Evolutionary conservation across 2,888 invertebrate species (phyloP), one percentile per base, ranked within the genome.

Genomic region (Drosophila infuscata): DNA sequence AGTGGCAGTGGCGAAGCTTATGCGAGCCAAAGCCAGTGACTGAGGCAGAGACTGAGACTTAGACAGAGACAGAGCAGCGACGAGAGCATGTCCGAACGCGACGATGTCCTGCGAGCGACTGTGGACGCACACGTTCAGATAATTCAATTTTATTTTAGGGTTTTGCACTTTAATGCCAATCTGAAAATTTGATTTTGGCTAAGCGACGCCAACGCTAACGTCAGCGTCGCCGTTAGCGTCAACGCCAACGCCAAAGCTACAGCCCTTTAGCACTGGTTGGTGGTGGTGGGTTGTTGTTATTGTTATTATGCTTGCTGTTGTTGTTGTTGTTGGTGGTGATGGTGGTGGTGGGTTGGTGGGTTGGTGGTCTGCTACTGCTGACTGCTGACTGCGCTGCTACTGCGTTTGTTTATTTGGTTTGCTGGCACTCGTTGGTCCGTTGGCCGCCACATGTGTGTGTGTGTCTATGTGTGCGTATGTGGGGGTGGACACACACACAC

Each of bases 61-160:
- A 70, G 48, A 60, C 66, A 54, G 60, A 66, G 70, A 59, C 67
- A 66, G 74, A 72, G 70, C 76, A 58, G 79, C 61, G 71, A 76
- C 80, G 80, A 75, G 64, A 62, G 77, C 77, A 78, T 78, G 83
- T 84, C 84, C 84, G 84, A 84, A 88, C 89, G 76, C 89, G 88
- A 85, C 86, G 81, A 84, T 85, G 85, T 88, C 90, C 88, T 80
- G 76, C 76, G 79, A 80, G 84, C 88, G 86, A 87, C 78, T 79
- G 78, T 71, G 83, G 86, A 86, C 89, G 86, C 88, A 83, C 81
- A 87, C 89, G 87, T 90, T 82, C 74, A 89, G 89, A 91, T 92
- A 92, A 92, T 92, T 92, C 91, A 92, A 92, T 92, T 91, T 92
- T 89, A 91, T 92, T 91, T 92, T 88, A 88, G 89, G 88, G 86